Evolutionary conservation across 2,888 invertebrate genomes (phyloP), one percentile per base, ranked within the genome.

Genomic region (Gandaritis pyraliata): DNA sequence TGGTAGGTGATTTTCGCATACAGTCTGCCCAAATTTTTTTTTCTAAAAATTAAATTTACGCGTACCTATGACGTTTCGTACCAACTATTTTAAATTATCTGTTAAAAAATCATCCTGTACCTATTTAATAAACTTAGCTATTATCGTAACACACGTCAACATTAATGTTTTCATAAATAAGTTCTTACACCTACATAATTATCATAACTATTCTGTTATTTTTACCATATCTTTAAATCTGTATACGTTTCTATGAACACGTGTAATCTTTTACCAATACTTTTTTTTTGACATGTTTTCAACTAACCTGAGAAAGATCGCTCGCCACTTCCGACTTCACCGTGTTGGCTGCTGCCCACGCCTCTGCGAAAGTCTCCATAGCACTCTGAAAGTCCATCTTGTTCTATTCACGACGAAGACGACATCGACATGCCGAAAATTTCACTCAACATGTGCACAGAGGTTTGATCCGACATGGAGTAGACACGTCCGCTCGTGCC

Each of bases 341-440:
- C 18, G 89, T 89, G 68, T 91, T 91, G 87, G 97, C 98, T 73
- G 98, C 98, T 77, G 98, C 97, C 98, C 98, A 98, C 76, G 98
- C 98, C 94, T 98, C 98, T 73, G 98, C 98, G 90, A 98, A 98
- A 76, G 98, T 98, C 94, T 98, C 98, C 98, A 98, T 98, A 78
- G 98, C 98, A 95, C 98, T 98, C 94, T 98, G 97, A 95, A 98
- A 98, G 96, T 98, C 98, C 98, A 98, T 98, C 86, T 90, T 90
- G 83, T 78, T 75, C 77, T 69, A 85, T 80, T 89, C 89, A 91
- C 90, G 86, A 83, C 82, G 90, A 90, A 85, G 88, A 90, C 83
- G 90, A 90, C 85, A 89, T 90, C 83, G 86, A 86, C 88, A 92
- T 90, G 90, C 87, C 91, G 91, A 85, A 81, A 83, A 78, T 82